Base-by-base conservation (phyloP, 1,140 invertebrate species). In the Macrotrachela quadricornifera region DNA sequence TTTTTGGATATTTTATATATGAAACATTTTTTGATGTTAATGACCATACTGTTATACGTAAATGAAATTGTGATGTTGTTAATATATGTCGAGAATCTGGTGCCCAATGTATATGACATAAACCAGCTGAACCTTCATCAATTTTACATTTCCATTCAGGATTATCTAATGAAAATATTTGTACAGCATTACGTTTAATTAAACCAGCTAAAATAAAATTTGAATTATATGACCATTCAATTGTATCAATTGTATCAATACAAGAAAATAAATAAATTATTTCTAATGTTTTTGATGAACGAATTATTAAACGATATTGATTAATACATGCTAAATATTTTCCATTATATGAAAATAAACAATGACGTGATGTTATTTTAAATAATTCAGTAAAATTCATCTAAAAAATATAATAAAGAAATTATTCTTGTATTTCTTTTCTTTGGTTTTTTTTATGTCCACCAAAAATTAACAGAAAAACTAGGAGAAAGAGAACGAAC, bases 401-500 rank as follows among this genome's bases (percentile, higher is more conserved):
- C n/a, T n/a, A n/a, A n/a, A n/a, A n/a, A n/a, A n/a, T n/a, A n/a
- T n/a, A n/a, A n/a, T n/a, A n/a, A n/a, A n/a, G n/a, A n/a, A n/a
- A n/a, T n/a, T n/a, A 30, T 30, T 8, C 21, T 2, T 30, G 9
- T 30, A 30, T 30, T 30, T 9, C 2, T 30, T 30, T 9, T 30
- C 9, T 30, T 30, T n/a, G 41, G 41, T n/a, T 44, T 44, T 9
- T 14, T 43, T 40, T 50, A 54, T 16, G 48, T 44, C 53, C 53
- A 78, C 77, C 77, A 78, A 62, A 77, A 78, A 58, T 73, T 77
- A 10, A 78, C 71, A 46, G 76, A 78, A 58, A 77, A 76, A 60
- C 75, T 77, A 11, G 69, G 60, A 18, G 68, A 69, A 10, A 78
- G 60, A 0, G 75, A 76, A 55, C 70, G 67, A 10, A 78, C 72